A percentile compares a stretch with the other conserved stretches of the same genome.
Conservation (phyloP, 2,797 vertebrate species). For the Etheostoma nigrum region DNA sequence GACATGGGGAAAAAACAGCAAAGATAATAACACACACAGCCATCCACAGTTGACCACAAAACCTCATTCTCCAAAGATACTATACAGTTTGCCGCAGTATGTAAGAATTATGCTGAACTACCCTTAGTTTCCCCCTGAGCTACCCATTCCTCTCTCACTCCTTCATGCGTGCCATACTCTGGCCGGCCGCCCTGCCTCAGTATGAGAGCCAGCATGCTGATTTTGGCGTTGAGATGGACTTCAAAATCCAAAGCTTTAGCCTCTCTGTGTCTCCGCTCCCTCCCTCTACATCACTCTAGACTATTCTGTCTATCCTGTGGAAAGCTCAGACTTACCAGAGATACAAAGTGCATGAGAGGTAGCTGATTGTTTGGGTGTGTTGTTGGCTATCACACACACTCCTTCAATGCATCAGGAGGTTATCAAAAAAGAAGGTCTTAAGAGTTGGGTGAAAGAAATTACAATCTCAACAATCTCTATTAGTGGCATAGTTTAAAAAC, state of each 20-base stretch:
- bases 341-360: slow-evolving; percentile 7
- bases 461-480: not conserved
- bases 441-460: not conserved
- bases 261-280: slow-evolving; percentile 9
- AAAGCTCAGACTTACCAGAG: slow-evolving; percentile 10
- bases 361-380: not conserved
- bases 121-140: slow-evolving; percentile 17
- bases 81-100: slow-evolving; percentile 31
- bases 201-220: slow-evolving; percentile 46
- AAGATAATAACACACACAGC: slow-evolving; percentile 18
- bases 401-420: not conserved
- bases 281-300: slow-evolving; percentile 12
- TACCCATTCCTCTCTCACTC: not conserved
- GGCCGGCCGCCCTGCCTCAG: slow-evolving; percentile 23
- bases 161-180: slow-evolving; percentile 34
- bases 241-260: slow-evolving; percentile 22
- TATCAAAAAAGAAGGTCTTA: not conserved
- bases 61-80: slow-evolving; percentile 3
- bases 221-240: slow-evolving; percentile 42
- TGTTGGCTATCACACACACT: not conserved
- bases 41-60: slow-evolving; percentile 5
- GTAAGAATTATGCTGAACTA: slow-evolving; percentile 42
- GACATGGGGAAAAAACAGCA: slow-evolving; percentile 5
- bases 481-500: not conserved
- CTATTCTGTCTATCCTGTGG: slow-evolving; percentile 24